phyloP scores from a whole-genome alignment of 2,888 invertebrate genomes.

The Heliconius hortense region DNA sequence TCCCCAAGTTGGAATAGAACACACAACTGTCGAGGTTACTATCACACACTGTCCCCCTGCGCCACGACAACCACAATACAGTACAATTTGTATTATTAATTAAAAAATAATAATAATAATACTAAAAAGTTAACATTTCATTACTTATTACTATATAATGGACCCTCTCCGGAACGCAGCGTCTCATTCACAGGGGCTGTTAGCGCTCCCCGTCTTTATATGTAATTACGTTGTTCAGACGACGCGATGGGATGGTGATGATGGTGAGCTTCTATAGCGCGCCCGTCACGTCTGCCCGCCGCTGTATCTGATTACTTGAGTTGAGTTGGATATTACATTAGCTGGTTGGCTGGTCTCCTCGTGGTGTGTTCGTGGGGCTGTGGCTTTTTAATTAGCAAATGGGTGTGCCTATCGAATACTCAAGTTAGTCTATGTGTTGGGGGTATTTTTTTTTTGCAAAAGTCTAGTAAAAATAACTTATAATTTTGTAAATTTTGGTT shows the following conservation, averaged over 20 bases:
- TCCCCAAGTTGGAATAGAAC: no score
- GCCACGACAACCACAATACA: no score
- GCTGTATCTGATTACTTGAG: constrained; percentile 21
- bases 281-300: constrained; percentile 25
- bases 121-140: not conserved
- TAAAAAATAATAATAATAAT: not conserved
- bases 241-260: constrained; percentile 28
- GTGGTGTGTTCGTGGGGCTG: not conserved
- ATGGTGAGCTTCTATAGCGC: constrained; percentile 22
- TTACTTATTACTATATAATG: constrained; percentile 1
- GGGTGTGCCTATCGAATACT: not conserved
- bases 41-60: no score
- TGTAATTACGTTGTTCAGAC: constrained; percentile 40
- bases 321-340: constrained; percentile 25
- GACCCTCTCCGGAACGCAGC: constrained; percentile 23
- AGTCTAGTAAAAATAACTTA: no score
- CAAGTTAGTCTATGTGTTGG: not conserved
- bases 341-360: not conserved
- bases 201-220: constrained; percentile 33
- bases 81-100: no score
- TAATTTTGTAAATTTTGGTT: not conserved
- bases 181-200: constrained; percentile 28
- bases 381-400: not conserved
- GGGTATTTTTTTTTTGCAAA: no score
- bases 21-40: no score